Base-by-base conservation (phyloP, 2,797 vertebrate species). In the Fratercula arctica region DNA sequence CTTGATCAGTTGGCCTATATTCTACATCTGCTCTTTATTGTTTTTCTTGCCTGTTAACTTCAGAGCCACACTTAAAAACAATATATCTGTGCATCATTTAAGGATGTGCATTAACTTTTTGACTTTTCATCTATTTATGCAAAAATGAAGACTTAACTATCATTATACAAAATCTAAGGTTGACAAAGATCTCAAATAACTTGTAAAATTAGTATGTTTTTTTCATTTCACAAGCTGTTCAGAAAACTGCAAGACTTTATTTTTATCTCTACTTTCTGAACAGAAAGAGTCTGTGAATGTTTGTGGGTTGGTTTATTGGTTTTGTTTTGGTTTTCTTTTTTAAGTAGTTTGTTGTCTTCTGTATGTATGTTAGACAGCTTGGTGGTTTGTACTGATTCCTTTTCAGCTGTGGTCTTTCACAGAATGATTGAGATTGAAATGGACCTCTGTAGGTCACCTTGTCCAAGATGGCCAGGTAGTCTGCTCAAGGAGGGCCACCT, bases 1-100 rank as follows among this genome's bases (percentile, higher is more conserved):
- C 26, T 87, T 0, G 0, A 16, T n/a, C 45, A 43, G 6, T 26
- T 80, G 16, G 4, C 10, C 10, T 39, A 0, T 56, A 8, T 48
- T 81, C 43, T 87, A 0, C 19, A 6, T 54, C 12, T 86, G 9
- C 82, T 66, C 11, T 53, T 64, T 12, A 6, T 76, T 53, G 10
- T 9, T 74, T 48, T 51, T 54, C 28, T 57, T 78, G 45, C 23
- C 39, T 60, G 0, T 63, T 70, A 59, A 35, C 7, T 50, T 46
- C 43, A 72, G 43, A 70, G 31, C 9, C 19, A 18, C 0, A 3
- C 37, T 68, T 63, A 53, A 57, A 59, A 46, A 11, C 16, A 63
- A 29, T 25, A 5, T 33, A 7, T 14, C 10, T n/a, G 23, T 66
- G 31, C 51, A 25, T 72, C 15, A 5, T n/a, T 72, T 68, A 63